phyloP scores from a whole-genome alignment of 2,797 vertebrate species.

The Neostethus bicornis region DNA sequence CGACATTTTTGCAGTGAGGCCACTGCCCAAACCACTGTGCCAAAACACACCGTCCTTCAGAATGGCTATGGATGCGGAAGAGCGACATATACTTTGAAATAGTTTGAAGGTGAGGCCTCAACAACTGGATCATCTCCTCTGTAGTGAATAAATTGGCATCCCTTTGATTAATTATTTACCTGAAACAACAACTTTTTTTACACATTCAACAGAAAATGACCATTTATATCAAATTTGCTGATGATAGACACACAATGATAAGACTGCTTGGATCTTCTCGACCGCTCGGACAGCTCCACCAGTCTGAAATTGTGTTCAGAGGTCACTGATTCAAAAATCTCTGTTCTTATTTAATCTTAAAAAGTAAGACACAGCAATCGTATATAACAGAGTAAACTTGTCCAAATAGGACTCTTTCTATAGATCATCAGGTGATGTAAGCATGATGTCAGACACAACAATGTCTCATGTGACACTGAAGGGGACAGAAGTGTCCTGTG shows the following conservation, averaged over 20 bases:
- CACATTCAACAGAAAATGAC: slow-evolving; percentile 38
- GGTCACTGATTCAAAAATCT: slow-evolving; percentile 35
- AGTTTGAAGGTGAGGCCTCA: slow-evolving; percentile 55
- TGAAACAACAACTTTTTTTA: background rate
- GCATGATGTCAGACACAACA: slow-evolving; percentile 54
- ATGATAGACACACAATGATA: slow-evolving; percentile 60
- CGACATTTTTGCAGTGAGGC: too few relatives aligned
- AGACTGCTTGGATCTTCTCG: slow-evolving; percentile 40
- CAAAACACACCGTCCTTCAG: slow-evolving; percentile 62
- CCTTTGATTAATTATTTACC: background rate
- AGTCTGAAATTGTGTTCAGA: slow-evolving; percentile 55
- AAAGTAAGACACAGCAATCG: slow-evolving; percentile 9
- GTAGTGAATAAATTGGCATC: background rate
- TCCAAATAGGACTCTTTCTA: slow-evolving; percentile 35
- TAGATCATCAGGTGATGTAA: slow-evolving; percentile 48
- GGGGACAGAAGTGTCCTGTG: slow-evolving; percentile 48
- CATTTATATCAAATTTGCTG: slow-evolving; percentile 60
- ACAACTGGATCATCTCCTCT: slow-evolving; percentile 30
- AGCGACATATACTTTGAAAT: slow-evolving; percentile 45
- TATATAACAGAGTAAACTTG: background rate
- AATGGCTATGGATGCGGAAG: slow-evolving; percentile 57
- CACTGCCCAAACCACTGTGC: too few relatives aligned
- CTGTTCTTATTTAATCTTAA: slow-evolving; percentile 52
- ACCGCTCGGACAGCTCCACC: slow-evolving; percentile 49
- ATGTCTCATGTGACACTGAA: slow-evolving; percentile 41